Evolutionary conservation across 35 echinoderm and acorn worm genomes (phyloP), one percentile per base, ranked within the genome.

Genomic region (Strongylocentrotus purpuratus): DNA sequence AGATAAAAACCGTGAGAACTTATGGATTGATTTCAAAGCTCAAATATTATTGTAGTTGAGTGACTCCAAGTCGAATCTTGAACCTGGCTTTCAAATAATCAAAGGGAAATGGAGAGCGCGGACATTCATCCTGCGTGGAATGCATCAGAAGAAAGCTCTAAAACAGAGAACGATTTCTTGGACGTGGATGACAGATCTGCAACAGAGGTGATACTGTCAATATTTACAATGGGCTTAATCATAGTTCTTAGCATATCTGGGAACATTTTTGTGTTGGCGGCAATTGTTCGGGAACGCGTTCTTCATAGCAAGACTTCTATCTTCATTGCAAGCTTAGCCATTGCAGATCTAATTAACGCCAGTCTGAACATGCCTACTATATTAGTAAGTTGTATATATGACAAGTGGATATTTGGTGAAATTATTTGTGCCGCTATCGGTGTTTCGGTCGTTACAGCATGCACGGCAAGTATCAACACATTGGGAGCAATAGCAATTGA

Each of bases 281-380:
- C 96, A 14, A 98, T 96, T 20, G 95, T 88, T 46, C 65, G 85
- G 14, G 95, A 97, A 28, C 71, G 85, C 11, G 47, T 31, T 47
- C 88, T 99, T 33, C 96, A 94, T 8, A 97, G 88, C 14, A 97
- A 61, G 45, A 97, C 97, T 7, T 96, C 95, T 22, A 95, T 97
- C 10, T 99, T 97, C 86, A 95, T 99, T 35, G 97, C 87, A 9
- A 97, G 96, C 33, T 91, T 99, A 25, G 97, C 97, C 47, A 86
- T 96, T 41, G 95, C 95, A 22, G 97, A 99, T 88, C 45, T 99
- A 18, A 52, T 99, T 4, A 97, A 85, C 17, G 96, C 88, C 31
- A 31, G 93, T 4, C 78, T 95, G 2, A 61, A 86, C 86, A 96
- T 98, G 85, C 55, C 96, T 7, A 88, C 97, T 46, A 95, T 97